These are phyloP conservation scores for Callopanchax toddi DNA, from an alignment of 2,113 vertebrate species.

Conservation along the genomic window DNA sequence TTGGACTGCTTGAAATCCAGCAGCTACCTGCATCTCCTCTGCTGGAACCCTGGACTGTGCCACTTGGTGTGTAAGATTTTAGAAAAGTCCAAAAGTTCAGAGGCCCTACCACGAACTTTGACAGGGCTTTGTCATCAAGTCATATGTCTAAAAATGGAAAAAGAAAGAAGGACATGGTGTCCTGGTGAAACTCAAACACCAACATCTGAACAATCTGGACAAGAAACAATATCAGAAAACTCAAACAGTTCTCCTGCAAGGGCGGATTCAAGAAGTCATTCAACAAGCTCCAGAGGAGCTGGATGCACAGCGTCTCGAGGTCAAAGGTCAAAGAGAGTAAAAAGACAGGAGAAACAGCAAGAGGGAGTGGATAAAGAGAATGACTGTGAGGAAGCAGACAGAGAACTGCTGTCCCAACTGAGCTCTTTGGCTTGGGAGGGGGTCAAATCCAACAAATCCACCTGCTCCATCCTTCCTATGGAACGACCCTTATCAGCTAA, in stretches of 20 bases:
- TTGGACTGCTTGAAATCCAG: slow-evolving; percentile 67
- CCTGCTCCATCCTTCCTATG: slow-evolving; percentile 63
- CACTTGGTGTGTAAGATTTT: slow-evolving; percentile 81
- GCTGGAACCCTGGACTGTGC: slow-evolving; percentile 87
- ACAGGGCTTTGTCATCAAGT: slow-evolving; percentile 81
- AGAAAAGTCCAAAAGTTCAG: slow-evolving; percentile 54
- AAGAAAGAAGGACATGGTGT: background rate
- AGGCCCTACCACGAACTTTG: slow-evolving; percentile 83
- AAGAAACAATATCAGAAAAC: background rate
- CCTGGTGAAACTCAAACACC: background rate
- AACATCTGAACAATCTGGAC: background rate
- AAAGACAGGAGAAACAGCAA: background rate
- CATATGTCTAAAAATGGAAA: slow-evolving; percentile 57
- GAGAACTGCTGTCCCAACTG: slow-evolving; percentile 65
- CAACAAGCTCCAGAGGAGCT: background rate
- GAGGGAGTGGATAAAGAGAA: slow-evolving; percentile 1
- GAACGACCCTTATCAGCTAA: slow-evolving; percentile 47
- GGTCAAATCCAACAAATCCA: slow-evolving; percentile 80
- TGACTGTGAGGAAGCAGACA: background rate
- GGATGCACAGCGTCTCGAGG: background rate
- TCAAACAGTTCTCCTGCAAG: background rate
- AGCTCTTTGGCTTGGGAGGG: slow-evolving; percentile 84
- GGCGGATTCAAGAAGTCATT: background rate
- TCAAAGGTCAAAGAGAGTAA: slow-evolving; percentile 13
- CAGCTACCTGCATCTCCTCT: slow-evolving; percentile 81